phyloP scores from a whole-genome alignment of 2,113 vertebrate genomes.

The Thinocorus orbignyianus region DNA sequence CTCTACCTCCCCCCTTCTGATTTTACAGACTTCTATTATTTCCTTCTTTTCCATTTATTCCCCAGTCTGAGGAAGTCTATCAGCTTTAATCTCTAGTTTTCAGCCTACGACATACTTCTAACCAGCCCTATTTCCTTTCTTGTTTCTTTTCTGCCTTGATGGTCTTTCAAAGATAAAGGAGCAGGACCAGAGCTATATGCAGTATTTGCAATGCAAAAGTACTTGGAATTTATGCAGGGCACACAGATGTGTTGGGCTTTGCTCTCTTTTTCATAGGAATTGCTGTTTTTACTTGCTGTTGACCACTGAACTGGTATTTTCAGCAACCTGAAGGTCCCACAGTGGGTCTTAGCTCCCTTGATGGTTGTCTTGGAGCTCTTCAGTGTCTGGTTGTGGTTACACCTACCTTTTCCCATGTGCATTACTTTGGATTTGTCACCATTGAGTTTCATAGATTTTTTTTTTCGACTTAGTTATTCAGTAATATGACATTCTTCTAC shows the following conservation, averaged over 20 bases:
- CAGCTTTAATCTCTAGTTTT: neutral
- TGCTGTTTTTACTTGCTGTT: neutral
- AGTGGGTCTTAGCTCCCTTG: neutral
- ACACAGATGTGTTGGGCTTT: neutral
- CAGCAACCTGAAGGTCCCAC: neutral
- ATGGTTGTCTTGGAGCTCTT: neutral
- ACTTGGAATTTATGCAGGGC: neutral
- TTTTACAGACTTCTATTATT: neutral
- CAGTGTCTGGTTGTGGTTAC: neutral
- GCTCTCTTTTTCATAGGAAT: neutral
- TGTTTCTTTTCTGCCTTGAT: neutral
- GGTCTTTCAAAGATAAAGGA: neutral
- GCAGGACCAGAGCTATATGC: neutral
- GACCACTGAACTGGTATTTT: neutral
- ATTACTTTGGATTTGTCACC: neutral
- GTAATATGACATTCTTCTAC: neutral
- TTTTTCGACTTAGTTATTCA: neutral
- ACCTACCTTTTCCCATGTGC: neutral
- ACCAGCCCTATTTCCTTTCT: neutral
- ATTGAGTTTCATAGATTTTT: neutral
- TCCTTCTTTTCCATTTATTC: neutral
- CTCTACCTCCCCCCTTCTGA: neutral
- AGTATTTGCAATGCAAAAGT: neutral
- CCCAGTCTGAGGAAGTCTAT: neutral
- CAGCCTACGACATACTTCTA: neutral